Evolutionary conservation across 2,797 vertebrate species (phyloP).

Genomic region (Chelon labrosus): DNA sequence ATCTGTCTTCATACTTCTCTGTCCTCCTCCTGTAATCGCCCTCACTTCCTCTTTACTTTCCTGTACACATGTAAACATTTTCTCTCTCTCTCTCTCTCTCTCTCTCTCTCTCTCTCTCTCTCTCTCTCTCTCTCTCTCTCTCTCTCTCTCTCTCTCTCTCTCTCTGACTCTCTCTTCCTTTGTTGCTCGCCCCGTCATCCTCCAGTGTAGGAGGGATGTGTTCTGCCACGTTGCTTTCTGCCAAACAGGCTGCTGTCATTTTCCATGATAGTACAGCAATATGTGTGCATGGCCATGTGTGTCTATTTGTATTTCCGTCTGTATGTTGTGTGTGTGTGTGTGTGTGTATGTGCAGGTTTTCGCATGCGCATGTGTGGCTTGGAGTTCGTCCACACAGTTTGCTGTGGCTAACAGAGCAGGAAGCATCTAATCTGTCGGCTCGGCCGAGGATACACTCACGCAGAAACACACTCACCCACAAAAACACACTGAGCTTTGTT

Average conservation of each 20-base stretch:
- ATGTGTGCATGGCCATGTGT: constrained; percentile 9
- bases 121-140: background rate
- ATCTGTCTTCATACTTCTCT: background rate
- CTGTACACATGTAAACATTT: background rate
- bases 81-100: background rate
- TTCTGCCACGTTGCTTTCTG: constrained; percentile 61
- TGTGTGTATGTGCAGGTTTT: constrained; percentile 13
- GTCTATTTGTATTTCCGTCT: background rate
- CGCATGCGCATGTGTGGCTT: constrained; percentile 57
- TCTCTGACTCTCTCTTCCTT: background rate
- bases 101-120: background rate
- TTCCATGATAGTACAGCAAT: constrained; percentile 43
- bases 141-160: background rate
- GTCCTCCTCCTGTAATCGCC: background rate
- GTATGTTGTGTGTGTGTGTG: constrained; percentile 19
- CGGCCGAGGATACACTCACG: constrained; percentile 33
- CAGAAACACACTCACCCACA: constrained; percentile 34
- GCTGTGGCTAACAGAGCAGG: constrained; percentile 72
- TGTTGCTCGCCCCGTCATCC: background rate
- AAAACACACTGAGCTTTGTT: constrained; percentile 31
- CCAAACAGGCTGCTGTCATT: constrained; percentile 61
- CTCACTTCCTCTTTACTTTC: constrained; percentile 4
- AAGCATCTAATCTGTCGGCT: constrained; percentile 75
- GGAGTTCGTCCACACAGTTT: constrained; percentile 64
- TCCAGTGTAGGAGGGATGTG: constrained; percentile 26